Percentiles rank a stretch among this genome's conserved stretches.
phyloP scores from a whole-genome alignment of 35 echinoderm and acorn worm genomes.

The Apostichopus californicus region DNA sequence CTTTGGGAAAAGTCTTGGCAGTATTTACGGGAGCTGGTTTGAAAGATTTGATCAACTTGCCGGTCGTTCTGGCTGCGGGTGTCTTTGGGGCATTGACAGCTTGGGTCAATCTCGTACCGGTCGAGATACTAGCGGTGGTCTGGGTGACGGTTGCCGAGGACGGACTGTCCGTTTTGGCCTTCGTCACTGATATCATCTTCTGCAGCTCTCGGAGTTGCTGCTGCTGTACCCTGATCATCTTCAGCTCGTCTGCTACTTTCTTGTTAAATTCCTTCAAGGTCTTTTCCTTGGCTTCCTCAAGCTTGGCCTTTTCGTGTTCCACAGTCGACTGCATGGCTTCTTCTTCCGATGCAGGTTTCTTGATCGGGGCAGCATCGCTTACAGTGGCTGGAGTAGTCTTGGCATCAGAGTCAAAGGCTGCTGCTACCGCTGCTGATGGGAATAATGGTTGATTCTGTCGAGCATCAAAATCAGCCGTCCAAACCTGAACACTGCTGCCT shows the following conservation, averaged over 20 bases:
- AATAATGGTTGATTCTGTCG: neutral
- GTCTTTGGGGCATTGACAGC: neutral
- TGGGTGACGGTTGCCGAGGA: neutral
- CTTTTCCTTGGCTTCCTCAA: constrained; percentile 41
- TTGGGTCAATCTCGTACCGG: neutral
- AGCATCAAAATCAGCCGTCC: neutral
- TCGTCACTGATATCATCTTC: neutral
- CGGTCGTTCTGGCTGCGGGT: neutral
- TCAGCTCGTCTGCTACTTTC: constrained; percentile 62
- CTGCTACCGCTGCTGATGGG: neutral
- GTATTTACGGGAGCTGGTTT: neutral
- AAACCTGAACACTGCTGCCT: neutral
- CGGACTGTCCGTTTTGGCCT: neutral
- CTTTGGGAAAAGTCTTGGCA: neutral
- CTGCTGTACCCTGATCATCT: constrained; percentile 59
- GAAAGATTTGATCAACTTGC: neutral
- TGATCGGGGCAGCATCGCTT: neutral
- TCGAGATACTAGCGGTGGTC: neutral
- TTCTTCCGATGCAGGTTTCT: neutral
- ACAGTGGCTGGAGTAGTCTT: neutral
- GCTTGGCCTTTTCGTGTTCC: constrained; percentile 26
- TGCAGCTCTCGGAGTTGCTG: constrained; percentile 35
- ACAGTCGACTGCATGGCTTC: neutral
- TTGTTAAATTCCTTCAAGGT: constrained; percentile 47
- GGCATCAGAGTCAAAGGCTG: neutral